Evolutionary conservation across 2,888 invertebrate species (phyloP).

Genomic region (Linnaemya tessellans): DNA sequence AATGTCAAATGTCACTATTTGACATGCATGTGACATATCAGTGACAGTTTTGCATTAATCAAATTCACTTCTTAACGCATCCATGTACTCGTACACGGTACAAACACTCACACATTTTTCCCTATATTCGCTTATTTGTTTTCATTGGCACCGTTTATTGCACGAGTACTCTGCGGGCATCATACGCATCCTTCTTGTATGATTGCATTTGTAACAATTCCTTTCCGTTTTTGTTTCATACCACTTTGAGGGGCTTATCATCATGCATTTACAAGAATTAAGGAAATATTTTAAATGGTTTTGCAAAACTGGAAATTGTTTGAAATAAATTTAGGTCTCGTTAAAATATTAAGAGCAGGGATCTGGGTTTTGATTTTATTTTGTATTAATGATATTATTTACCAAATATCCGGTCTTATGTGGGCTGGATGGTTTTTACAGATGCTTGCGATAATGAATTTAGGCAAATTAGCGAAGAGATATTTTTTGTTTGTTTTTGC

Average conservation of each 20-base stretch:
- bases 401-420: slow-evolving; percentile 66
- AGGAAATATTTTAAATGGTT: slow-evolving; percentile 63
- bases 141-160: slow-evolving; percentile 18
- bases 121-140: slow-evolving; percentile 38
- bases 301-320: slow-evolving; percentile 53
- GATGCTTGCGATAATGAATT: slow-evolving; percentile 56
- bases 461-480: slow-evolving; percentile 61
- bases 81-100: slow-evolving; percentile 19
- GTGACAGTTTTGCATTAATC: slow-evolving; percentile 84
- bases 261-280: slow-evolving; percentile 21
- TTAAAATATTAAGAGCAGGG: slow-evolving; percentile 38
- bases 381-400: slow-evolving; percentile 55
- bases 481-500: neutral
- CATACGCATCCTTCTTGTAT: slow-evolving; percentile 22
- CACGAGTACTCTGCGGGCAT: slow-evolving; percentile 7
- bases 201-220: slow-evolving; percentile 45
- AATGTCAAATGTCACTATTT: slow-evolving; percentile 84
- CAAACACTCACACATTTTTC: slow-evolving; percentile 5
- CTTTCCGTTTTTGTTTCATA: slow-evolving; percentile 54
- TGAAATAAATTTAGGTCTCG: slow-evolving; percentile 64
- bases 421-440: slow-evolving; percentile 51
- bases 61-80: slow-evolving; percentile 82
- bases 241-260: slow-evolving; percentile 17
- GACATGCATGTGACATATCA: slow-evolving; percentile 84
- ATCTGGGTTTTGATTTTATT: slow-evolving; percentile 1